phyloP scores from a whole-genome alignment of 1,140 invertebrate genomes.

The Lucilia sericata region DNA sequence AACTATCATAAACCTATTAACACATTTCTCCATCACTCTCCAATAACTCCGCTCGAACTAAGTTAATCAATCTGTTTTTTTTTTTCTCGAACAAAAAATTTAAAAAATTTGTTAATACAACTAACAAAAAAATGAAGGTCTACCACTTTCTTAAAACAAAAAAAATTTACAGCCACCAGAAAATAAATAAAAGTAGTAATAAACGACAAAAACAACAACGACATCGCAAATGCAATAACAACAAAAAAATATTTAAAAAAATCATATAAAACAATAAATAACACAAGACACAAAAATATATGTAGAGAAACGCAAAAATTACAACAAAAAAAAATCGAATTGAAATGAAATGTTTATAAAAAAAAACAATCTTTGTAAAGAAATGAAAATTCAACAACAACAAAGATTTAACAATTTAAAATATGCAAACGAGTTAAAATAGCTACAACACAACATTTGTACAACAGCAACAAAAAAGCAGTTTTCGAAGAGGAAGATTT shows the following conservation, averaged over 20 bases:
- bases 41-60: too few species aligned
- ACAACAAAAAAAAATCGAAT: background rate
- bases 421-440: slow-evolving; percentile 25
- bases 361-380: background rate
- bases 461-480: background rate
- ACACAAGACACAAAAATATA: background rate
- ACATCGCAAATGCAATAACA: background rate
- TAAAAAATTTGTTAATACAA: too few species aligned
- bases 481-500: background rate
- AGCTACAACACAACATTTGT: background rate
- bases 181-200: slow-evolving; percentile 3
- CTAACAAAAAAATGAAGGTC: slow-evolving; percentile 57
- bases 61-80: too few species aligned
- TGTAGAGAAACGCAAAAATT: background rate
- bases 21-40: too few species aligned
- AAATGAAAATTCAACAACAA: background rate
- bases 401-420: background rate
- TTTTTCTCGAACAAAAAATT: too few species aligned
- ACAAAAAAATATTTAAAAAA: background rate
- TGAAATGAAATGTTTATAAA: background rate
- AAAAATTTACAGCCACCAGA: slow-evolving; percentile 47
- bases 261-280: slow-evolving; percentile 19
- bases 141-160: slow-evolving; percentile 64
- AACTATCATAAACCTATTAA: too few species aligned
- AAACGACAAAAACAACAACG: background rate